Evolutionary conservation across 2,797 vertebrate genomes (phyloP).

Genomic region (Bradypus variegatus): DNA sequence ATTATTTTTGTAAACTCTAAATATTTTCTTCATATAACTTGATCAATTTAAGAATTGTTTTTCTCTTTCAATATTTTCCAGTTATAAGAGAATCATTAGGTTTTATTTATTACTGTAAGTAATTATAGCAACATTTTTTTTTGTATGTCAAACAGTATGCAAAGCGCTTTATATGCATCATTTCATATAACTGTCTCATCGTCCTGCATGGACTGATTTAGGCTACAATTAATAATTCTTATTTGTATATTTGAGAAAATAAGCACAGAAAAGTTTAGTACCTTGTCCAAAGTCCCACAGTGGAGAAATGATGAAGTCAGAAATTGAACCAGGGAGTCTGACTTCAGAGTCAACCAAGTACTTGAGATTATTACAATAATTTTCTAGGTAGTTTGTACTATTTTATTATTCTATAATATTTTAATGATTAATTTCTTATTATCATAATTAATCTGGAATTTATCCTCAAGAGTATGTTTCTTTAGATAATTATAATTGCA

Average conservation of each 20-base stretch:
- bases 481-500: conserved; percentile 18
- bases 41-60: not conserved
- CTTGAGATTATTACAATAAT: not conserved
- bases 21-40: conserved; percentile 7
- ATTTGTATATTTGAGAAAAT: not conserved
- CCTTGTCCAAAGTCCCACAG: not conserved
- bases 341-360: not conserved
- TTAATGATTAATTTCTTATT: not conserved
- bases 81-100: not conserved
- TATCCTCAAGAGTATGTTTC: not conserved
- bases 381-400: not conserved
- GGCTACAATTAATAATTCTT: not conserved
- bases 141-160: not conserved
- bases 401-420: not conserved
- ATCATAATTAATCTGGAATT: conserved; percentile 16
- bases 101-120: not conserved
- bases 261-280: not conserved
- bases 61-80: not conserved
- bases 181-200: not conserved
- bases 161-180: not conserved
- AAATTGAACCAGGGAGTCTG: not conserved
- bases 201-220: not conserved
- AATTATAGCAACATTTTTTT: not conserved
- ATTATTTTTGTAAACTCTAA: not conserved
- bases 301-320: not conserved